Base-by-base conservation (phyloP, 1,140 invertebrate genomes). In the Amyelois transitella region DNA sequence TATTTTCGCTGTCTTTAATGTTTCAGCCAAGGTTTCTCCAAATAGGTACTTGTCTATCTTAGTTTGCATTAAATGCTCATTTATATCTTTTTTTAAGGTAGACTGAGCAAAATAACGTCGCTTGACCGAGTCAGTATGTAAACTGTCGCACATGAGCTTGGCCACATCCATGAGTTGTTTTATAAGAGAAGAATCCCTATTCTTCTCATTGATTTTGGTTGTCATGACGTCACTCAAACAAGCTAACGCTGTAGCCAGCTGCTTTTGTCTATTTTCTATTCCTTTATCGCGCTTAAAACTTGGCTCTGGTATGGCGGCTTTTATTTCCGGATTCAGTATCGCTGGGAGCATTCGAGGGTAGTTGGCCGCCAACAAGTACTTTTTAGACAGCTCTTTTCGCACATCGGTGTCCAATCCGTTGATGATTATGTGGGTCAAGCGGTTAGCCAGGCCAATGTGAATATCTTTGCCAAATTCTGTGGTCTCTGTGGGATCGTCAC, bases 1-100 rank as follows among this genome's bases (percentile, higher is more conserved):
- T 6, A 43, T 44, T 18, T 18, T 49, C 14, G 51, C 32, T 44
- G 55, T 48, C 10, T 61, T 56, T n/a, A 50, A 18, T 8, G 38
- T 50, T 7, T 55, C 59, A 44, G 6, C 18, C 50, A 25, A 20
- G 44, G 53, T 28, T 25, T 44, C 21, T 20, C 22, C 25, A 53
- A 53, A 53, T 12, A 53, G 51, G 6, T 18, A 43, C 5, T 10
- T 43, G 10, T 19, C 18, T n/a, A 53, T 18, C 14, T 53, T 53
- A 1, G 51, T 53, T 6, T 53, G 20, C 7, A n/a, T 14, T 6
- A 53, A 18, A 6, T 53, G 51, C 21, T 53, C 51, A 21, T 43
- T 43, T 14, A 53, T 10, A 14, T 53, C 51, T 53, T 43, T 53
- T 43, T 53, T 53, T 18, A 53, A 12, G 19, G 51, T 17, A n/a